Conservation (phyloP, 2,113 vertebrate genomes). For the Phrynosoma platyrhinos region DNA sequence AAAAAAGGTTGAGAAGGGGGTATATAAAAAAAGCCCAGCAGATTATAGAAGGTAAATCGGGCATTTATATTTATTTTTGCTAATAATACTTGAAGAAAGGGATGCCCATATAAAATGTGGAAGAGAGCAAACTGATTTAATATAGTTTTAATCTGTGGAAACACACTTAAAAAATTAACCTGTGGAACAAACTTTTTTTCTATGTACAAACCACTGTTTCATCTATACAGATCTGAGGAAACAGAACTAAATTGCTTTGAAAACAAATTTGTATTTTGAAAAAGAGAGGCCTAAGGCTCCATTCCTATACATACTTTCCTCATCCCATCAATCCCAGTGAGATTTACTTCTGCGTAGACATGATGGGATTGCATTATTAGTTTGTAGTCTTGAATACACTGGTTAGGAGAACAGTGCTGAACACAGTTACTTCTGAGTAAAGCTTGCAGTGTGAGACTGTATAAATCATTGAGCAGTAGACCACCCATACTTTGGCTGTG, state of each 20-base stretch:
- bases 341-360: not conserved
- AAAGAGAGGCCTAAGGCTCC: not conserved
- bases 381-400: not conserved
- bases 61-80: conserved; percentile 28
- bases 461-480: not conserved
- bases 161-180: not conserved
- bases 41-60: conserved; percentile 8
- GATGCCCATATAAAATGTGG: not conserved
- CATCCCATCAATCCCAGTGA: not conserved
- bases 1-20: conserved; percentile 48
- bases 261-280: not conserved
- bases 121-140: conserved; percentile 1
- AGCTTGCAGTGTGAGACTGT: not conserved
- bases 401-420: too few relatives aligned
- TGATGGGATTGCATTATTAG: not conserved
- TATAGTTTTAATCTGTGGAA: not conserved
- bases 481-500: not conserved
- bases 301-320: not conserved
- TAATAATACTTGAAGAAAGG: rapidly evolving
- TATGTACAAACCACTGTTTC: not conserved
- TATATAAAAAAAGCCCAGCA: conserved; percentile 14
- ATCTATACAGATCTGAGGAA: not conserved
- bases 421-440: not conserved
- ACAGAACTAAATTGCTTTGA: conserved; percentile 32
- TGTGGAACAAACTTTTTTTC: not conserved